A percentile compares a stretch with the other conserved stretches of the same genome.
phyloP scores from a whole-genome alignment of 1,140 invertebrate species.

The Telenomus remus region DNA sequence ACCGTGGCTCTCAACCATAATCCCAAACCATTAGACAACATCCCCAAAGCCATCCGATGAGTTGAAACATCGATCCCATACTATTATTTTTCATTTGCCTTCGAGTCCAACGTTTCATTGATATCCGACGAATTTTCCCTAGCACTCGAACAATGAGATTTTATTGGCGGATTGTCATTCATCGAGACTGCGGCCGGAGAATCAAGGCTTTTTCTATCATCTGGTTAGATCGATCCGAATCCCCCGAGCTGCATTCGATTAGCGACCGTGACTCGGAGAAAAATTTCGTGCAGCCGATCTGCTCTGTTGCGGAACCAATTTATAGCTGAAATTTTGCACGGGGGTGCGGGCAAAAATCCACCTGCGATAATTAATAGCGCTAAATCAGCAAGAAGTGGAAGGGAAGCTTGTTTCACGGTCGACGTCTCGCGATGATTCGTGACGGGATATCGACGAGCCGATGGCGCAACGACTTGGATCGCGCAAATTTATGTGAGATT shows the following conservation, averaged over 20 bases:
- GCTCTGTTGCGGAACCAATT: too few relatives aligned
- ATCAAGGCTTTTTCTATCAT: background rate
- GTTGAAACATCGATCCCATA: background rate
- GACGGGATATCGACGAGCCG: slow-evolving; percentile 17
- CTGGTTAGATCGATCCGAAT: too few relatives aligned
- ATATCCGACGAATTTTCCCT: slow-evolving; percentile 5
- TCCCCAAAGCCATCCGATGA: too few relatives aligned
- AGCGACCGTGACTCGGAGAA: background rate
- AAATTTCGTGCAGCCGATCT: too few relatives aligned
- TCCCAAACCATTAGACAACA: too few relatives aligned
- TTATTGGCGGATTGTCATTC: slow-evolving; percentile 15
- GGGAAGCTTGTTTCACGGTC: slow-evolving; percentile 8
- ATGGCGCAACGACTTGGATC: background rate
- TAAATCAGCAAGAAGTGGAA: slow-evolving; percentile 14
- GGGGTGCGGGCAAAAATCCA: too few relatives aligned
- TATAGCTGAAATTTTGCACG: too few relatives aligned
- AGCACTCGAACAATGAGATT: slow-evolving; percentile 17
- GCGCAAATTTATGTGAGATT: slow-evolving; percentile 7
- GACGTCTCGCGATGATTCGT: slow-evolving; percentile 11
- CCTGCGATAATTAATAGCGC: slow-evolving; percentile 11
- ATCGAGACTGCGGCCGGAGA: slow-evolving; percentile 9
- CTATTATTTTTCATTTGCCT: slow-evolving; percentile 28
- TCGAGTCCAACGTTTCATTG: background rate
- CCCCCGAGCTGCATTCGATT: slow-evolving; percentile 10
- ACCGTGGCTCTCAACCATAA: background rate